A percentile compares a stretch with the other conserved stretches of the same genome.
These are phyloP conservation scores for Cyphomyrus discorhynchus DNA, from an alignment of 2,113 vertebrate genomes.

Conservation along the genomic window DNA sequence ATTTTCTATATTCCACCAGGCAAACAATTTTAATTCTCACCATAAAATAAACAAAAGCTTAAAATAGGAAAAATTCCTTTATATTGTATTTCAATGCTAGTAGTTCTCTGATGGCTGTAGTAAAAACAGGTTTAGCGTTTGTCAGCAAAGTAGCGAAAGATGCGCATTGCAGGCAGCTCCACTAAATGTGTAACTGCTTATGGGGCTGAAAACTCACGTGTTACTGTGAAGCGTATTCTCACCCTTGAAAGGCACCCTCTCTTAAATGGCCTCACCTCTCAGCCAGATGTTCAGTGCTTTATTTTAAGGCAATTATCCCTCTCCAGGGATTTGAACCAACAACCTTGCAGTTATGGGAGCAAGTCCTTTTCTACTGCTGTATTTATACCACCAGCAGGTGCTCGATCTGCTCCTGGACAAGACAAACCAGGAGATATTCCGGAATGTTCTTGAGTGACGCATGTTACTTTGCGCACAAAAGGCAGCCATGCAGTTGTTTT, in stretches of 20 bases:
- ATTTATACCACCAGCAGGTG: background rate
- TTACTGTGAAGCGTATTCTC: background rate
- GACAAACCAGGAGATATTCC: background rate
- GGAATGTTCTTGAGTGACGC: background rate
- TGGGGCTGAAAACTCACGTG: background rate
- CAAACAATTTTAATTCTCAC: background rate
- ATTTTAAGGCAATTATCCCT: background rate
- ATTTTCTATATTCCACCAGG: background rate
- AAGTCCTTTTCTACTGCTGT: background rate
- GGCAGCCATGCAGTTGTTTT: slow-evolving; percentile 28
- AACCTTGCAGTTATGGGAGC: background rate
- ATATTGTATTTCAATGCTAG: background rate
- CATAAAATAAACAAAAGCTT: background rate
- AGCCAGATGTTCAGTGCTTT: background rate
- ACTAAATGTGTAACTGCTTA: background rate
- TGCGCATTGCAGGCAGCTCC: background rate
- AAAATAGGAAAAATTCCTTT: background rate
- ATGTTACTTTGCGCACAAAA: background rate
- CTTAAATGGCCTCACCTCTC: background rate
- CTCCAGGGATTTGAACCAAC: background rate
- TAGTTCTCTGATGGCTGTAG: background rate
- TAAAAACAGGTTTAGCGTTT: background rate
- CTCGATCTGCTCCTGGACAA: background rate
- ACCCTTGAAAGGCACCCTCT: background rate
- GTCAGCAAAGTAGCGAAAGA: background rate